Percentiles rank a stretch among this genome's conserved stretches.
phyloP scores from a whole-genome alignment of 2,113 vertebrate genomes.

The Rana temporaria region DNA sequence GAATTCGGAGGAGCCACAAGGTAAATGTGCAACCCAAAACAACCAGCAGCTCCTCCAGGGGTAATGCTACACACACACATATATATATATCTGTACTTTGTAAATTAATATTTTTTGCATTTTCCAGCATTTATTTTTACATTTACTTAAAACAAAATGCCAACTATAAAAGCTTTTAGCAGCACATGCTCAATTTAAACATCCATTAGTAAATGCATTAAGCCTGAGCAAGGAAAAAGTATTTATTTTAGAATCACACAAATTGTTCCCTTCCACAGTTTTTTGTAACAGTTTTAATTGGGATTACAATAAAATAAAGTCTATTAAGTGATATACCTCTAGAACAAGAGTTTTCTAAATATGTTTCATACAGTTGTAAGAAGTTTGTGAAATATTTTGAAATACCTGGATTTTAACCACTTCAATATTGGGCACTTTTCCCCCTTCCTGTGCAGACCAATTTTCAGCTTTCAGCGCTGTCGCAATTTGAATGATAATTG shows the following conservation, averaged over 20 bases:
- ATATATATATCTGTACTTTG: not conserved
- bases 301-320: not conserved
- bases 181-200: not conserved
- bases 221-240: not conserved
- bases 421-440: too few species aligned
- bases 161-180: conserved; percentile 45
- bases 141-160: conserved; percentile 17
- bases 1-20: too few species aligned
- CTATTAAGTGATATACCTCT: not conserved
- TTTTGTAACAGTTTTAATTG: not conserved
- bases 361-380: not conserved
- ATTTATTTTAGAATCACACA: not conserved
- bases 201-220: conserved; percentile 31
- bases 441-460: too few species aligned
- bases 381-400: not conserved
- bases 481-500: too few species aligned
- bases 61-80: too few species aligned
- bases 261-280: not conserved
- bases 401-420: too few species aligned
- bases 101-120: not conserved
- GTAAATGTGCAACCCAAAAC: too few species aligned
- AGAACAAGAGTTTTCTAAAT: not conserved
- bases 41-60: too few species aligned
- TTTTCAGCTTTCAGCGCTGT: too few species aligned
- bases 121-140: conserved; percentile 1